Base-by-base conservation (phyloP, 2,888 invertebrate genomes). In the Drosophila picticornis region DNA sequence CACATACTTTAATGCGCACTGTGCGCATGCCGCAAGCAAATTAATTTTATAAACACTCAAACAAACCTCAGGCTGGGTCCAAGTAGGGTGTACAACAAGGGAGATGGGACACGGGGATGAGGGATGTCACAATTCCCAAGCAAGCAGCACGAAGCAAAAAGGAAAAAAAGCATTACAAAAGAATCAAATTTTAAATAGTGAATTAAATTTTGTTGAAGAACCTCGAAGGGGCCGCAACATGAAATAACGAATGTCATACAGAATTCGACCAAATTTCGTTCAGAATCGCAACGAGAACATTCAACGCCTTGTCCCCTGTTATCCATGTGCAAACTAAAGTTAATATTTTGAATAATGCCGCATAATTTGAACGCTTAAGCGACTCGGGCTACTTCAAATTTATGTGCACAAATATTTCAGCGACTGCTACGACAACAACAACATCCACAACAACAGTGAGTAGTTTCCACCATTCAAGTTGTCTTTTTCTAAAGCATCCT, bases 331-430 rank as follows among this genome's bases (percentile, higher is more conserved):
- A 64, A 87, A 64, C 66, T 79, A 81, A 88, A 83, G 82, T 87
- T 84, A 87, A 89, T 87, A 84, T 79, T 84, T 78, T 86, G 76
- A 86, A 75, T 85, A 81, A 86, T 86, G 83, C 72, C 71, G 69
- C 79, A 85, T 90, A 88, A 90, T 86, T 88, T 88, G 57, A 57
- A 48, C 61, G 64, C 81, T 83, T 90, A 88, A 90, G 75, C 79
- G 83, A 79, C 84, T 73, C 62, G 66, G 43, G 53, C 43, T 51
- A 52, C 50, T 48, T 59, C 56, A 63, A 81, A 85, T 85, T 89
- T 80, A 89, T 85, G 74, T 50, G 58, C 43, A 52, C n/a, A 75
- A 61, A 84, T 84, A 77, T 62, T 72, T 81, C 71, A 86, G 53
- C 58, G 57, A 64, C 70, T 70, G 27, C 48, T 40, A 46, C 53